phyloP scores from a whole-genome alignment of 2,113 vertebrate species.

The Leiothrix lutea region DNA sequence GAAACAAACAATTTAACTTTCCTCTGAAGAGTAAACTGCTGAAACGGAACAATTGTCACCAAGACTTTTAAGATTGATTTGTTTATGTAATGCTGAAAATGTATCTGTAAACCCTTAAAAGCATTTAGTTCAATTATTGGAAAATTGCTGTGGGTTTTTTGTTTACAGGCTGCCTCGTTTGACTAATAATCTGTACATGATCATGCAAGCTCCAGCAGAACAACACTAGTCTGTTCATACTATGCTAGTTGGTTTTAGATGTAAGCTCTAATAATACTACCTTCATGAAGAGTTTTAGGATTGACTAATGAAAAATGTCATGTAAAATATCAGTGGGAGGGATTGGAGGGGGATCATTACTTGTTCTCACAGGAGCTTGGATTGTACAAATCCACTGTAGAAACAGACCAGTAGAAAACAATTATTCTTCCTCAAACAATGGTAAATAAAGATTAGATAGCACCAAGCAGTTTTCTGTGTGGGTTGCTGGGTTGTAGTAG shows the following conservation, averaged over 20 bases:
- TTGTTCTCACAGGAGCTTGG: not conserved
- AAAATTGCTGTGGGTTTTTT: not conserved
- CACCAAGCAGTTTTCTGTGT: not conserved
- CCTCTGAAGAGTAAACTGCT: not conserved
- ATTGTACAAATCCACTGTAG: not conserved
- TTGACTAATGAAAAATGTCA: not conserved
- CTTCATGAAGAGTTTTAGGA: not conserved
- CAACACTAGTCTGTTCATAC: not conserved
- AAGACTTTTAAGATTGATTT: not conserved
- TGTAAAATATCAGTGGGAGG: not conserved
- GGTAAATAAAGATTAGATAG: not conserved
- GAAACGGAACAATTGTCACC: accelerated
- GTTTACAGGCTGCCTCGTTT: not conserved
- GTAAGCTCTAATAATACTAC: not conserved
- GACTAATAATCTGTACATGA: not conserved
- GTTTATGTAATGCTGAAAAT: not conserved
- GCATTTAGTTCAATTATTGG: not conserved
- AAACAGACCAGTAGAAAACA: not conserved
- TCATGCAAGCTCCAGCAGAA: not conserved
- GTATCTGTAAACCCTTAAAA: not conserved
- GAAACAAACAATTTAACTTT: not conserved
- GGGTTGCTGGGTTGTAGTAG: not conserved
- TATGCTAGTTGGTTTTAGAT: not conserved
- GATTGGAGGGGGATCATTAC: not conserved
- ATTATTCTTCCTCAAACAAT: not conserved